phyloP scores from a whole-genome alignment of 2,113 vertebrate genomes.

The Podarcis muralis region DNA sequence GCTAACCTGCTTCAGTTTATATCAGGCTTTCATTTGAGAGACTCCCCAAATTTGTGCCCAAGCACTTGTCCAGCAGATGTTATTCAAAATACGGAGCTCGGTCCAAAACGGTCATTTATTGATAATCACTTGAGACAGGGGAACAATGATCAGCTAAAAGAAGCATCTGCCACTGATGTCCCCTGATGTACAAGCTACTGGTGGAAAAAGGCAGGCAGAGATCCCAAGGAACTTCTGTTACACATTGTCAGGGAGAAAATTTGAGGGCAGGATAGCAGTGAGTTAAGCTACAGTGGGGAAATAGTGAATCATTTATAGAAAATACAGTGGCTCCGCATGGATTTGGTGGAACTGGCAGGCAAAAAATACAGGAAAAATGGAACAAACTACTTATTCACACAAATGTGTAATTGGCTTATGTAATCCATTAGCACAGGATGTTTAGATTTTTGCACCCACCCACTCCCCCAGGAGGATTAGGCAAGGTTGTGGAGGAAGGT shows the following conservation, averaged over 20 bases:
- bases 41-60: slow-evolving; percentile 14
- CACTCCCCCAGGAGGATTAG: neutral
- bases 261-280: neutral
- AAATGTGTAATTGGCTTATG: neutral
- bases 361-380: neutral
- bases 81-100: slow-evolving; percentile 49
- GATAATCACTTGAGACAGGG: slow-evolving; percentile 59
- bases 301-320: neutral
- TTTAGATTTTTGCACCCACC: neutral
- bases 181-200: slow-evolving; percentile 2
- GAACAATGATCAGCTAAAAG: slow-evolving; percentile 63
- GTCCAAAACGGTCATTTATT: slow-evolving; percentile 63
- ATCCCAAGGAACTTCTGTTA: slow-evolving; percentile 21
- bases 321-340: neutral
- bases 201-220: slow-evolving; percentile 38
- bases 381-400: neutral
- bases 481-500: neutral
- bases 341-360: neutral
- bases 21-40: slow-evolving; percentile 29
- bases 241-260: neutral
- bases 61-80: slow-evolving; percentile 17
- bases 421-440: neutral
- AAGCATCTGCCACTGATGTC: slow-evolving; percentile 59
- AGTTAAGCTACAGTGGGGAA: neutral
- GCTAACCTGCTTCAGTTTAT: slow-evolving; percentile 16